Conservation (phyloP, 2,797 vertebrate genomes). For the Sebastiscus tertius region DNA sequence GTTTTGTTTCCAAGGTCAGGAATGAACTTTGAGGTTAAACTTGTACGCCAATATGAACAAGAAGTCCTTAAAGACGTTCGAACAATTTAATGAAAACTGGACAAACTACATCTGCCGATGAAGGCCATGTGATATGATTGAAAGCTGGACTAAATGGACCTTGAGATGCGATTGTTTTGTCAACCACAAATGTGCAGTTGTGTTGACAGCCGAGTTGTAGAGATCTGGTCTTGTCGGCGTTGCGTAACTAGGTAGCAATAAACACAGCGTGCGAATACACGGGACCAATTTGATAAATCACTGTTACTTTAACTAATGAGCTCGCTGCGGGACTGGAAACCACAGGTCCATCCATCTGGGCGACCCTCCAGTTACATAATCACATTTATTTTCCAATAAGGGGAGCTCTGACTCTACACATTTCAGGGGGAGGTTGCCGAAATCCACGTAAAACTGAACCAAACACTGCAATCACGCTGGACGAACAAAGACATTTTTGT, state of each 20-base stretch:
- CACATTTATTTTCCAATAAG: conserved; percentile 52
- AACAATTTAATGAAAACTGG: background rate
- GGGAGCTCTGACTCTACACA: conserved; percentile 46
- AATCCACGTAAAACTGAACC: conserved; percentile 45
- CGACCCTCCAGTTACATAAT: conserved; percentile 68
- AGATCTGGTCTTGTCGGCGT: background rate
- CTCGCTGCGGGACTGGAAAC: conserved; percentile 50
- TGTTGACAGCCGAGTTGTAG: background rate
- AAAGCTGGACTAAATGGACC: conserved; percentile 17
- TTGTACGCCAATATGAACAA: background rate
- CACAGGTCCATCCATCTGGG: conserved; percentile 57
- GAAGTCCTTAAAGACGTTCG: background rate
- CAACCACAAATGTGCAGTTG: background rate
- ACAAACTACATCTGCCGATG: background rate
- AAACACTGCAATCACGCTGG: conserved; percentile 58
- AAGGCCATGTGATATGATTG: background rate
- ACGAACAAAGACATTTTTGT: conserved; percentile 80
- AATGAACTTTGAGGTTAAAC: background rate
- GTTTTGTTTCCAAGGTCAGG: background rate
- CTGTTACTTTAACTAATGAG: conserved; percentile 63
- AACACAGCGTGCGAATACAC: conserved; percentile 14
- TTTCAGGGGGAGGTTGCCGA: conserved; percentile 44
- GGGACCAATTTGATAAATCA: conserved; percentile 57
- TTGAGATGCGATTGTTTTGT: conserved; percentile 21
- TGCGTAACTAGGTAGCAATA: conserved; percentile 42